Evolutionary conservation across 1,140 invertebrate genomes (phyloP), one percentile per base, ranked within the genome.

Genomic region (Parapsyche elsis): DNA sequence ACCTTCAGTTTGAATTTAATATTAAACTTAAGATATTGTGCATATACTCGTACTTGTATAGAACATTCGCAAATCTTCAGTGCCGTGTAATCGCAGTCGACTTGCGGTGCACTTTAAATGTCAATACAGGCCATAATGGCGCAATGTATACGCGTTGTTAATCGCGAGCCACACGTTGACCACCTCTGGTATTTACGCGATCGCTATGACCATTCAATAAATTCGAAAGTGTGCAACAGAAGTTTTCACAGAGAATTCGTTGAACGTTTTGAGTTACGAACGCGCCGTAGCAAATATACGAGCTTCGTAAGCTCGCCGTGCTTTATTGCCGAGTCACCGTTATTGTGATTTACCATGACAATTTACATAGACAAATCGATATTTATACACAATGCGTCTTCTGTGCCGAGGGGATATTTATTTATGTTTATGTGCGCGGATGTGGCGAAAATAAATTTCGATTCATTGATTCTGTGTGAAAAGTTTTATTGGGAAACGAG

Each of bases 321-420:
- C 64, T 67, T 67, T 67, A 67, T 67, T 67, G 24, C 64, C 7
- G 24, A 67, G 49, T 53, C 49, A 16, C 64, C 64, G 64, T 12
- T 67, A 12, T 21, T 24, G 64, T 67, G 64, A 67, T 67, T 67
- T 67, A 67, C 64, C 24, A 24, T 23, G 0, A 26, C 64, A 24
- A 67, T 67, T 67, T 67, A 67, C 64, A 67, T 67, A 67, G 64
- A 67, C 64, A 67, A 67, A 67, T 67, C 64, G 64, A 26, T 23
- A 53, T 53, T 38, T 38, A 38, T 38, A 38, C 30, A 38, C 30
- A 38, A 38, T 38, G 30, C 7, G 7, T 38, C 30, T 38, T 38
- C 30, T 38, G 30, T 38, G 2, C 30, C 30, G 30, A 38, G 30
- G 2, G n/a, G 30, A 4, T 38, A 7, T 38, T 38, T 38, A 38